Evolutionary conservation across 53 echinoderm and acorn worm genomes (phyloP).

Genomic region (Hippasteria phrygiana): DNA sequence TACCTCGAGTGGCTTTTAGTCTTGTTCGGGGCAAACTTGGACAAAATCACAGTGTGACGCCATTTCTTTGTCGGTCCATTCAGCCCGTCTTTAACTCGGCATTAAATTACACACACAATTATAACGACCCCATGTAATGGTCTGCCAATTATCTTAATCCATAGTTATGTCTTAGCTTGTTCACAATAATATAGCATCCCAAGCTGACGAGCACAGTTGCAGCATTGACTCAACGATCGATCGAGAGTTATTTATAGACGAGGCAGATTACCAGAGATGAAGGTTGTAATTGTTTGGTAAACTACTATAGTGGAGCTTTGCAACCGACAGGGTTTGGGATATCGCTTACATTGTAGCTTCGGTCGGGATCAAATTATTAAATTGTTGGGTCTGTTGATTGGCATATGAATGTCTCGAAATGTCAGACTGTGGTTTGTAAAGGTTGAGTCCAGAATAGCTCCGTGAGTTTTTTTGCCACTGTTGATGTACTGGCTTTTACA

Average conservation of each 20-base stretch:
- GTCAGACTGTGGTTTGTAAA: slow-evolving; percentile 31
- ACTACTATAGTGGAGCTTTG: neutral
- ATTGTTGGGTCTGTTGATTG: neutral
- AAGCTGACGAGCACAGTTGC: neutral
- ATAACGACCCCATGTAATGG: neutral
- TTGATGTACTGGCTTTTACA: neutral
- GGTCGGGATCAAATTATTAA: slow-evolving; percentile 8
- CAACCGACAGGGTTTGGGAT: slow-evolving; percentile 4
- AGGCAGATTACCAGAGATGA: neutral
- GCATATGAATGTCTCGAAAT: slow-evolving; percentile 12
- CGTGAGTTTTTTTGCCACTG: neutral
- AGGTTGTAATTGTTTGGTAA: slow-evolving; percentile 16
- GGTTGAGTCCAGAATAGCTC: neutral
- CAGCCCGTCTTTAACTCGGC: too few species aligned
- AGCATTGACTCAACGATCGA: neutral
- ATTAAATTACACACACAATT: slow-evolving; percentile 17
- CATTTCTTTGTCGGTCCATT: too few species aligned
- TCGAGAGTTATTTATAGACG: slow-evolving; percentile 23
- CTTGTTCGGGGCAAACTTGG: too few species aligned
- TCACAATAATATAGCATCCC: neutral
- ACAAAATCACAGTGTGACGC: too few species aligned
- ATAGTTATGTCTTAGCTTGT: slow-evolving; percentile 6
- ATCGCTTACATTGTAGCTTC: neutral
- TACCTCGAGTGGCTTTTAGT: too few species aligned
- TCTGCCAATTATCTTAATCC: slow-evolving; percentile 10